A percentile compares a stretch with the other conserved stretches of the same genome.
Conservation (phyloP, 2,113 vertebrate genomes). For the Nothobranchius furzeri region DNA sequence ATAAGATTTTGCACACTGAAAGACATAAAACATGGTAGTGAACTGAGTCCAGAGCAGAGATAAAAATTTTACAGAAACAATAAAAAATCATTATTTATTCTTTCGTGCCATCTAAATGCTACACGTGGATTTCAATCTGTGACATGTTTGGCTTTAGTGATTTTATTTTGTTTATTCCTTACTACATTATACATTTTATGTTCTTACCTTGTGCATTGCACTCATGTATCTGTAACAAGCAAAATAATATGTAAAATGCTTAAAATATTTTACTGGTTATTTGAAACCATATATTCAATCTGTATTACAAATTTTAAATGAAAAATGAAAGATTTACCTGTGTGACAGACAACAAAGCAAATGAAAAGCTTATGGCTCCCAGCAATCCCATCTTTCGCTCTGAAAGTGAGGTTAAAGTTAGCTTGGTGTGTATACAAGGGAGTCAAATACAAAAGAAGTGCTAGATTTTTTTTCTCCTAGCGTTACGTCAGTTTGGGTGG, state of each 20-base stretch:
- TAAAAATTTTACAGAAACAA: not conserved
- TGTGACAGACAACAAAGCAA: constrained; percentile 66
- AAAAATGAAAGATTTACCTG: constrained; percentile 67
- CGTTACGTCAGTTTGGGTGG: constrained; percentile 36
- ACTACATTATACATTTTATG: not conserved
- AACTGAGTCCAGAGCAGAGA: not conserved
- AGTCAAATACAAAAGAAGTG: constrained; percentile 71
- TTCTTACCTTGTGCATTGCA: constrained; percentile 71
- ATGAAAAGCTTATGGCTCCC: constrained; percentile 70
- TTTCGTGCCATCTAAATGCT: not conserved
- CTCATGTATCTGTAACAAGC: constrained; percentile 67
- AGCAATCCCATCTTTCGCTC: constrained; percentile 76
- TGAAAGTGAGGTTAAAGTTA: constrained; percentile 68
- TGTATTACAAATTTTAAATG: not conserved
- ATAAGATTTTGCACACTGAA: constrained; percentile 66
- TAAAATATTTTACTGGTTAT: not conserved
- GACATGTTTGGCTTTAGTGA: too few species aligned
- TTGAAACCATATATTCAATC: not conserved
- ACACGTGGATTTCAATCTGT: not conserved
- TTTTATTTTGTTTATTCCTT: not conserved
- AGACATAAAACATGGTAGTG: not conserved
- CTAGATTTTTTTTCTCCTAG: constrained; percentile 71
- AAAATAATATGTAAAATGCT: not conserved
- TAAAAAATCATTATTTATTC: not conserved
- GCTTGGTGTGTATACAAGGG: constrained; percentile 66